Base-by-base conservation (phyloP, 2,888 invertebrate genomes). In the Lumbricus terrestris region DNA sequence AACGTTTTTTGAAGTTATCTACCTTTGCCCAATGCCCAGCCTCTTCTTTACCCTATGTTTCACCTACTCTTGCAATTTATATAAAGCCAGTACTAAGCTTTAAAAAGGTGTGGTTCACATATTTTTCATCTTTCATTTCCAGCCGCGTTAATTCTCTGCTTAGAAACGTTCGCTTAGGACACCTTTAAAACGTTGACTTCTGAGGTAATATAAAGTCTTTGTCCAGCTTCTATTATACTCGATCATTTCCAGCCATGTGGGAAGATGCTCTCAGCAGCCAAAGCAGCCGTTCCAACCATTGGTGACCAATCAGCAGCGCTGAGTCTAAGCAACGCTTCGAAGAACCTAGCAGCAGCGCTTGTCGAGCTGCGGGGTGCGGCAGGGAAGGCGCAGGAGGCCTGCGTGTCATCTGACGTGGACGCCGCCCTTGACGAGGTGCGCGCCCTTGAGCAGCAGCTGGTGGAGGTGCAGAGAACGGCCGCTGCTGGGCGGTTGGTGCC, bases 221-320 rank as follows among this genome's bases (percentile, higher is more conserved):
- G n/a, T n/a, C n/a, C n/a, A n/a, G n/a, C n/a, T n/a, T n/a, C n/a
- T n/a, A n/a, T n/a, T n/a, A n/a, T n/a, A n/a, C n/a, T n/a, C n/a
- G n/a, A n/a, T n/a, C n/a, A n/a, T n/a, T 89, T 83, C 16, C 90
- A 91, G 93, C 95, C 95, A n/a, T 94, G 95, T 38, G 93, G 94
- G 82, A 96, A 97, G 92, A 96, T 97, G 91, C 96, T 97, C 0
- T 96, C 97, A 91, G 97, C 97, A 0, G 96, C 97, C 0, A 96
- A 97, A 92, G 96, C 97, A 0, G 97, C 97, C 5, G 96, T 98
- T 91, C 98, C 98, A 0, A 97, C 97, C 0, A 96, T 98, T 0
- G 95, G 96, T 1, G 97, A 98, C 94, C 97, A 97, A 91, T 96
- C 97, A 0, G 96, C 97, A 0, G 97, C 97, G 11, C 96, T 97